Evolutionary conservation across 2,888 invertebrate genomes (phyloP).

Genomic region (Hofmannophila pseudospretella): DNA sequence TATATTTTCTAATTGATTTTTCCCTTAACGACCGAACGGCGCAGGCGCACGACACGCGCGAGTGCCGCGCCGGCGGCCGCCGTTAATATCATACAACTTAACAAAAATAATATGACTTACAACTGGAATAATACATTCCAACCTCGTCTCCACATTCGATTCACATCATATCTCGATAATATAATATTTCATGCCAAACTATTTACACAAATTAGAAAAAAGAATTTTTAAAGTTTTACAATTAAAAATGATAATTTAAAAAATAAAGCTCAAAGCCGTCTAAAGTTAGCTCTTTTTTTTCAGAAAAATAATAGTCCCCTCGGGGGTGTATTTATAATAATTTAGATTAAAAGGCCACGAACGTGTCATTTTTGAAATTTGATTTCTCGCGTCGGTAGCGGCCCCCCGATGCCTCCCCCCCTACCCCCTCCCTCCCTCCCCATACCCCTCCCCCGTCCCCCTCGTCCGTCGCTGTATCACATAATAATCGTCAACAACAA

Average conservation of each 20-base stretch:
- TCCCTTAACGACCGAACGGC: too few relatives aligned
- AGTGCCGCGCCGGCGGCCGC: conserved; percentile 20
- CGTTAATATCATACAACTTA: conserved; percentile 31
- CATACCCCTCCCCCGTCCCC: conserved; percentile 17
- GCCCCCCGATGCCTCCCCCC: background rate
- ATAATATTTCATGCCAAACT: conserved; percentile 24
- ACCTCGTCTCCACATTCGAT: conserved; percentile 11
- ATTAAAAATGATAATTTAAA: conserved; percentile 21
- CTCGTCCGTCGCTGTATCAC: conserved; percentile 26
- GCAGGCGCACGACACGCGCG: too few relatives aligned
- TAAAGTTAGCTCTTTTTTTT: conserved; percentile 25
- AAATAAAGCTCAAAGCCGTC: conserved; percentile 44
- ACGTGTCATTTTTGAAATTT: conserved; percentile 27
- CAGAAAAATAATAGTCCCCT: conserved; percentile 18
- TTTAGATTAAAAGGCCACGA: conserved; percentile 49
- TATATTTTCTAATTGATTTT: conserved; percentile 4
- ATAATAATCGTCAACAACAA: conserved; percentile 34
- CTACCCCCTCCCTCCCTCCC: background rate
- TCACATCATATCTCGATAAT: conserved; percentile 14
- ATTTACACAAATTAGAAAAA: conserved; percentile 36
- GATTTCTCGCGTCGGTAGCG: conserved; percentile 3
- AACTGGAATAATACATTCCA: conserved; percentile 12
- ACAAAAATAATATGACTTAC: conserved; percentile 22
- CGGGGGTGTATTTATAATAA: conserved; percentile 25
- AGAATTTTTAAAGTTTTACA: conserved; percentile 5